Percentiles rank a stretch among this genome's conserved stretches.
phyloP scores from a whole-genome alignment of 1,140 invertebrate genomes.

The Tribolium castaneum region DNA sequence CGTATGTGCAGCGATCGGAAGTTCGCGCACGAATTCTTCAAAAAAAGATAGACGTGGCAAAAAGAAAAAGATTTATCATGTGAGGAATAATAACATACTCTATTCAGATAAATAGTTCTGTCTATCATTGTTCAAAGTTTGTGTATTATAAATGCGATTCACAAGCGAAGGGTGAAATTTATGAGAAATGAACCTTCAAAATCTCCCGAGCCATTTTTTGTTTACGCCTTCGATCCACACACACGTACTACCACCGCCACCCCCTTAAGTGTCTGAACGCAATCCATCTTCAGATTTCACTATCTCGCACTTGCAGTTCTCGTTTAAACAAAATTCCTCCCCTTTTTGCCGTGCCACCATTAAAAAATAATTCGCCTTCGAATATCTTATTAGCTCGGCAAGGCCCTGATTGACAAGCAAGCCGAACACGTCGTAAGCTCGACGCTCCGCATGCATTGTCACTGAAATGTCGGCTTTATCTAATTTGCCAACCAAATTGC shows the following conservation, averaged over 20 bases:
- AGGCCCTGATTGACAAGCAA: constrained; percentile 1
- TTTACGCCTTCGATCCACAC: constrained; percentile 49
- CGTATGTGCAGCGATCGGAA: constrained; percentile 11
- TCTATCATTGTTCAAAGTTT: constrained; percentile 61
- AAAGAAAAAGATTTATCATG: constrained; percentile 57
- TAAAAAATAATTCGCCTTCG: constrained; percentile 12
- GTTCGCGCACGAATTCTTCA: not conserved
- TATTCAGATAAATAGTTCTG: constrained; percentile 60
- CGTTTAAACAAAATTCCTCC: not conserved
- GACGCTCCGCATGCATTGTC: constrained; percentile 36
- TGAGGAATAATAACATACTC: constrained; percentile 60
- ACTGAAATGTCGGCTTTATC: constrained; percentile 54
- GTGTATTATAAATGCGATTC: constrained; percentile 56
- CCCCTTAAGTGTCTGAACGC: not conserved
- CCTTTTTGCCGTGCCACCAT: not conserved
- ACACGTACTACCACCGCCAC: not conserved
- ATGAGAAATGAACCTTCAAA: constrained; percentile 60
- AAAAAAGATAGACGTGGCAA: not conserved
- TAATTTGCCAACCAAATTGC: constrained; percentile 54
- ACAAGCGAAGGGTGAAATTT: constrained; percentile 56
- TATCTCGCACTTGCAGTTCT: constrained; percentile 46
- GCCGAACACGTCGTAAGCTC: constrained; percentile 10
- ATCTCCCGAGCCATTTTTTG: constrained; percentile 50
- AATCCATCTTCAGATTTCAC: constrained; percentile 51
- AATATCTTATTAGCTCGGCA: not conserved